These are phyloP conservation scores for Sebastes diaconus DNA, from an alignment of 2,797 vertebrate genomes.

Conservation along the genomic window DNA sequence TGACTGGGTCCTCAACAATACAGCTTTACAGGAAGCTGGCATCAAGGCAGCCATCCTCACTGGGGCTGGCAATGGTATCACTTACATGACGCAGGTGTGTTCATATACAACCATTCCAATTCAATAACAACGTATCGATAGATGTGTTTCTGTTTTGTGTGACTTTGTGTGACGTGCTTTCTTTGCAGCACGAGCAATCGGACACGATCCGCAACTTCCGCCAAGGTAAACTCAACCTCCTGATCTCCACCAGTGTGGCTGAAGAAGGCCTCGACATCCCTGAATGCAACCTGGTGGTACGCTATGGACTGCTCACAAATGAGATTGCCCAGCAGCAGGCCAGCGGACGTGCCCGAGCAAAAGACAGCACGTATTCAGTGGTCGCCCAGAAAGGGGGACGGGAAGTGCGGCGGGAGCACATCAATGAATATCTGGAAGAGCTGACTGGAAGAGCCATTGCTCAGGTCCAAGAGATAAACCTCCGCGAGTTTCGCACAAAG, in stretches of 20 bases:
- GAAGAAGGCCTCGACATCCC: slow-evolving; percentile 96
- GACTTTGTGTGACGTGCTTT: background rate
- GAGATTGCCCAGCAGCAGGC: slow-evolving; percentile 96
- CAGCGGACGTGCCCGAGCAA: slow-evolving; percentile 88
- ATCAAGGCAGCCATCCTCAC: slow-evolving; percentile 84
- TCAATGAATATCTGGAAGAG: slow-evolving; percentile 85
- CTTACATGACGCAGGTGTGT: slow-evolving; percentile 91
- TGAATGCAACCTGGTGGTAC: slow-evolving; percentile 91
- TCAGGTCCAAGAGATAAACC: slow-evolving; percentile 83
- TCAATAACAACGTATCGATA: background rate
- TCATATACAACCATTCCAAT: background rate
- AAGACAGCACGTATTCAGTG: slow-evolving; percentile 88
- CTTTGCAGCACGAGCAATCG: slow-evolving; percentile 80
- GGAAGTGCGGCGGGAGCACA: slow-evolving; percentile 83
- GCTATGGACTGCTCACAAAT: slow-evolving; percentile 94
- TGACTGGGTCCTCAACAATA: slow-evolving; percentile 84
- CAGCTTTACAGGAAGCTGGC: slow-evolving; percentile 51
- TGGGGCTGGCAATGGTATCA: slow-evolving; percentile 83
- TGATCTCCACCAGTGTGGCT: slow-evolving; percentile 93
- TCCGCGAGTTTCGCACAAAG: slow-evolving; percentile 77
- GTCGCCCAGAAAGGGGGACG: slow-evolving; percentile 82
- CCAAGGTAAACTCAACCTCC: slow-evolving; percentile 84
- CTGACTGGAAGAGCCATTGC: slow-evolving; percentile 85
- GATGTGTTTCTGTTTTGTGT: background rate
- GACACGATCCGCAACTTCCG: slow-evolving; percentile 86